These are phyloP conservation scores for Tigriopus californicus DNA, from an alignment of 2,888 invertebrate species.

Conservation along the genomic window DNA sequence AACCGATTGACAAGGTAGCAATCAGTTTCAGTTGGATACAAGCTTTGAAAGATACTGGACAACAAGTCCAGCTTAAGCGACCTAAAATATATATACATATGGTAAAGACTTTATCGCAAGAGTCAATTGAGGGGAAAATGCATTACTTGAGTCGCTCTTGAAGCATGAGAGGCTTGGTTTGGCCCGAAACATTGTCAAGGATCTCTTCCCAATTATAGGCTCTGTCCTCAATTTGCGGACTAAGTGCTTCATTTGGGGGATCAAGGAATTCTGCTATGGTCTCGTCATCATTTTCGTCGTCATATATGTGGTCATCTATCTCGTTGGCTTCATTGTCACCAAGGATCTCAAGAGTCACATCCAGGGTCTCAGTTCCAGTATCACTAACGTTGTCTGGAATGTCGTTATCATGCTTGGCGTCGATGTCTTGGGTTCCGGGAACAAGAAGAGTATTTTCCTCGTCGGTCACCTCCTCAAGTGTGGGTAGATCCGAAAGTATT, in stretches of 20 bases:
- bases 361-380: not conserved
- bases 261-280: not conserved
- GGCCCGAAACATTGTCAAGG: too few species aligned
- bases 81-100: not conserved
- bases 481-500: too few species aligned
- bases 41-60: constrained; percentile 7
- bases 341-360: not conserved
- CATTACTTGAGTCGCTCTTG: too few species aligned
- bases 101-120: too few species aligned
- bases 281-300: not conserved
- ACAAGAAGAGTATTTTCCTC: too few species aligned
- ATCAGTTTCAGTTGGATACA: constrained; percentile 6
- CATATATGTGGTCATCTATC: not conserved
- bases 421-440: too few species aligned
- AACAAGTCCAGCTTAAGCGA: constrained; percentile 8
- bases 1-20: not conserved
- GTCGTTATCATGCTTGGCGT: not conserved
- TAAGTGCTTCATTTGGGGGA: not conserved
- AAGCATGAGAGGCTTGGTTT: too few species aligned
- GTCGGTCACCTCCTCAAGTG: too few species aligned
- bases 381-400: not conserved
- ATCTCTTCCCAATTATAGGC: too few species aligned
- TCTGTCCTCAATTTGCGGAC: too few species aligned
- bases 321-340: not conserved
- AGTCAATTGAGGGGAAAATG: too few species aligned